These are phyloP conservation scores for Silvanus unidentatus DNA, from an alignment of 2,888 invertebrate genomes.

Conservation along the genomic window DNA sequence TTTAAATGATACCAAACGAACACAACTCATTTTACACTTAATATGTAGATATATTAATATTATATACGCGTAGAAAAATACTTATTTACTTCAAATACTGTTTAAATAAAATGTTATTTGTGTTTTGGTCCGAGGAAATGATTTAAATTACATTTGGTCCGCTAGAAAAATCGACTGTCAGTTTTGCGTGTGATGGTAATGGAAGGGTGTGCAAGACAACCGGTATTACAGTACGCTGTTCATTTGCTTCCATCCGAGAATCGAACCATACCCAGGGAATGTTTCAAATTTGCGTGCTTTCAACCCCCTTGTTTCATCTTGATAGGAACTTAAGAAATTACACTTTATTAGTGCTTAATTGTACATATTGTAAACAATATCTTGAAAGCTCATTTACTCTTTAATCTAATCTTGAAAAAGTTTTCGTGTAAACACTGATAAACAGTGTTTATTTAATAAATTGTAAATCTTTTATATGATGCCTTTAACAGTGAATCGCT, in stretches of 20 bases:
- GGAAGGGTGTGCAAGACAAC: slow-evolving; percentile 40
- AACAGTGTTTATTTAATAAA: too few species aligned
- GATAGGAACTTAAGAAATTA: too few species aligned
- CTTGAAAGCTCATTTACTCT: too few species aligned
- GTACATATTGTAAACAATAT: too few species aligned
- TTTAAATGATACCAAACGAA: slow-evolving; percentile 33
- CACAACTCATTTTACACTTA: slow-evolving; percentile 37
- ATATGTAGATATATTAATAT: slow-evolving; percentile 17
- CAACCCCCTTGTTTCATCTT: too few species aligned
- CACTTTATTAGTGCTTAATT: too few species aligned
- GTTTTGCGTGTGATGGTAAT: slow-evolving; percentile 30
- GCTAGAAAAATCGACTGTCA: slow-evolving; percentile 46
- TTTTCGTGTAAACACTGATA: too few species aligned
- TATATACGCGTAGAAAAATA: slow-evolving; percentile 44
- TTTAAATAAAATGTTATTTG: slow-evolving; percentile 25
- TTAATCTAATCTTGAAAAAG: too few species aligned
- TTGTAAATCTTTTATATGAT: too few species aligned
- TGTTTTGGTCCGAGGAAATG: slow-evolving; percentile 42
- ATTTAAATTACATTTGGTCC: slow-evolving; percentile 44
- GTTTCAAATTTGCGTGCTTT: neutral
- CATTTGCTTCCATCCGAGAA: slow-evolving; percentile 52
- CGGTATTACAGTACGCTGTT: slow-evolving; percentile 34
- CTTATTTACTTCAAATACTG: slow-evolving; percentile 41
- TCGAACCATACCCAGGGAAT: neutral
- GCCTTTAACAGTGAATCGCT: too few species aligned